Evolutionary conservation across 1,140 invertebrate genomes (phyloP), one percentile per base, ranked within the genome.

Genomic region (Drosophila sucinea): DNA sequence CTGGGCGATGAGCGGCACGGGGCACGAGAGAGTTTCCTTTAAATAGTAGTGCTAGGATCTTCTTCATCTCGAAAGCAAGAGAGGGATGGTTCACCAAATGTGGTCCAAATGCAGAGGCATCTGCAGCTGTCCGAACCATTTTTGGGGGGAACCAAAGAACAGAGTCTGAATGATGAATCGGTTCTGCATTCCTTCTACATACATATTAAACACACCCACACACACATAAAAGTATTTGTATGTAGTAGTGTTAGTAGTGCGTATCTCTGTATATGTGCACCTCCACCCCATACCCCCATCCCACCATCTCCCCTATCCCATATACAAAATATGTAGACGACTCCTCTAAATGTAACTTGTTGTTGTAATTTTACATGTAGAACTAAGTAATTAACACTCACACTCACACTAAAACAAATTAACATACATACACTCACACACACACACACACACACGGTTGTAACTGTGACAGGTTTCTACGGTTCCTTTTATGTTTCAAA

Each of bases 1-100:
- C 70, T 92, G 25, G 91, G 91, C 55, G 90, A 91, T 30, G 91
- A 92, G 68, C 62, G 91, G 2, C 91, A 92, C 40, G 91, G 91
- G 0, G 91, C 91, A 8, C 67, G 91, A 23, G 91, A 92, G 66
- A 92, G 91, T 40, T 92, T 92, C 44, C 91, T 92, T 55, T 92
- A 91, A 91, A 81, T 40, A 27, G 67, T 57, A 63, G 25, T 27
- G 38, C 35, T 7, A 41, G 47, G 44, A 68, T 61, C 44, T 60
- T 61, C 44, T 60, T 55, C 56, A 74, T 40, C 23, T 35, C 41
- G 60, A 54, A 65, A 23, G 40, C 30, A 8, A 30, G 23, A 5
- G 23, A 32, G 11, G 54, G 32, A 56, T 58, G 56, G 32, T 25
- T 32, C 29, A 2, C 10, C 30, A 32, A 58, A 17, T 17, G 17